Evolutionary conservation across 35 echinoderm and acorn worm genomes (phyloP), one percentile per base, ranked within the genome.

Genomic region (Lytechinus pictus): DNA sequence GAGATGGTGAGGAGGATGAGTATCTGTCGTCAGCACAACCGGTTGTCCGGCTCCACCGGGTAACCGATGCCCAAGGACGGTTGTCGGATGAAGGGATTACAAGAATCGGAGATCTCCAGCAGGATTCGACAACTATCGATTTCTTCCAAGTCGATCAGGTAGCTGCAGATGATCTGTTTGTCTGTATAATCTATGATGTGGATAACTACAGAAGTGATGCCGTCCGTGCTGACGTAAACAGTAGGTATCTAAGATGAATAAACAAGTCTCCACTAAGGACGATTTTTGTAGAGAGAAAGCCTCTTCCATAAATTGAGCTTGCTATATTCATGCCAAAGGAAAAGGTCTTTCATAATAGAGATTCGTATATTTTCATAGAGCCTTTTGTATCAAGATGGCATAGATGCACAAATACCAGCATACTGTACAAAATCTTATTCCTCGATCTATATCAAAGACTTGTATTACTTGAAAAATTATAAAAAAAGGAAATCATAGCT

Each of bases 1-100:
- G 4, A 87, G 94, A 55, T 88, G 89, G 86, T 95, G 89, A 27
- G 55, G 94, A 87, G 94, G 89, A 28, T 33, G 94, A 87, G 94
- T 33, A 54, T 13, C n/a, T 24, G 66, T 79, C 66, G 14, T 79
- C 66, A 79, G 66, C 14, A 16, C 16, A 16, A 79, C 21, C 66
- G 66, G 66, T 79, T 24, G 66, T 79, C 4, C 19, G 16, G 19
- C 66, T 79, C 19, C 21, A 79, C 66, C 66, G 66, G 66, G 66
- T 79, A 79, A 79, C 66, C 6, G 66, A n/a, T 24, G 21, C 6
- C 66, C n/a, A 16, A 79, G 66, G 8, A 79, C 16, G 66, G 66
- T 79, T 79, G 19, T 79, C 66, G 8, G 19, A 24, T 79, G 21
- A 6, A 24, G 66, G 66, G 6, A 79, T 79, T 24, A 79, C 16